phyloP scores from a whole-genome alignment of 2,113 vertebrate species.

The Melanerpes aurifrons region DNA sequence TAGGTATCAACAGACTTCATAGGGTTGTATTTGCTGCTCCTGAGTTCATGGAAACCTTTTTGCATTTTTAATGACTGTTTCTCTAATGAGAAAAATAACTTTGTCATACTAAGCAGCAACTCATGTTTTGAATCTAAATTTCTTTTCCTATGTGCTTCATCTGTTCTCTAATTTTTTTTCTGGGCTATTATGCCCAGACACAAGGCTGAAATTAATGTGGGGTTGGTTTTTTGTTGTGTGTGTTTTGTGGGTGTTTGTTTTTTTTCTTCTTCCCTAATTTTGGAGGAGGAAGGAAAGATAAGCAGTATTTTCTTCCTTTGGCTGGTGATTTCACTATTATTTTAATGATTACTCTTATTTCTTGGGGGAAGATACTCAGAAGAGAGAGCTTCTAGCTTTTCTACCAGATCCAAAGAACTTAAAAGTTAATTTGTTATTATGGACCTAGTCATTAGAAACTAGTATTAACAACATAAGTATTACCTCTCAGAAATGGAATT shows the following conservation, averaged over 20 bases:
- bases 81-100: background rate
- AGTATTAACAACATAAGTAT: background rate
- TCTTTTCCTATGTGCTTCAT: background rate
- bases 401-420: background rate
- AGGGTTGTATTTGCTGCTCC: background rate
- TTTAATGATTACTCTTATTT: background rate
- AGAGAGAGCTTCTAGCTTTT: background rate
- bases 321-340: background rate
- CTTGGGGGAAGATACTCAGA: background rate
- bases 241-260: no score
- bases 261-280: background rate
- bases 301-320: background rate
- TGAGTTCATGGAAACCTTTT: background rate
- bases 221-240: background rate
- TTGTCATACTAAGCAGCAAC: background rate
- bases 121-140: background rate
- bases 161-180: background rate
- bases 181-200: background rate
- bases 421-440: background rate
- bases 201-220: background rate
- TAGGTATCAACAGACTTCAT: background rate
- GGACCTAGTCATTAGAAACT: background rate
- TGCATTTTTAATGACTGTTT: background rate
- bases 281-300: background rate
- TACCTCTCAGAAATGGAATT: background rate